Evolutionary conservation across 2,797 vertebrate species (phyloP), one percentile per base, ranked within the genome.

Genomic region (Microctenopoma steveboyesi): DNA sequence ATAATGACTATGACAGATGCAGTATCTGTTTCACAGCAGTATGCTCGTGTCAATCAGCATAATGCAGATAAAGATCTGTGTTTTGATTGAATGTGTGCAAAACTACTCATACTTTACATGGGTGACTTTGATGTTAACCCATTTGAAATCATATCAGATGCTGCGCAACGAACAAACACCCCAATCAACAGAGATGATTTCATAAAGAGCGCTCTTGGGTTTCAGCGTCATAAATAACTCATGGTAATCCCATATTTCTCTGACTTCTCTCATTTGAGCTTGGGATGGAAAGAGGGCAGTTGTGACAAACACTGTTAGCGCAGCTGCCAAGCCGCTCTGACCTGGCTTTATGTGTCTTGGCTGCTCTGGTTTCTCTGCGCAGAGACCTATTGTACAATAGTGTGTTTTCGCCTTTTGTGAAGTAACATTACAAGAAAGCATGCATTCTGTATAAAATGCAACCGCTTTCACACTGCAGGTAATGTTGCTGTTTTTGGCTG

Each of bases 191-290:
- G 73, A 87, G 88, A 93, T 91, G 91, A 93, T 92, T 93, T 92
- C 92, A 92, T 93, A 92, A 88, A 87, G 83, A 72, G 83, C 79
- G 81, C 84, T 91, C 88, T 95, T 86, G 88, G 89, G 92, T 94
- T 95, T 93, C 92, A 89, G 87, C 88, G 53, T 94, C 93, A 94
- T 94, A 93, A 94, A 94, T 94, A 94, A 94, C 89, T 93, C 92
- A 92, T 89, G 89, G 93, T 91, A 92, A 94, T 91, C 88, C 89
- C 92, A 94, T 93, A 93, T 94, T 94, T 94, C 87, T 90, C 85
- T 89, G 91, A 93, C 92, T 91, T 87, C 84, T 90, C 91, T 91
- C 90, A 92, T 94, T 93, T 93, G 81, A 88, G 87, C 76, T 82
- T 28, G 75, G 83, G 84, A 81, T 90, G 86, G 90, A 91, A 91